Evolutionary conservation across 1,140 invertebrate genomes (phyloP), one percentile per base, ranked within the genome.

Genomic region (Drosophila biarmipes): DNA sequence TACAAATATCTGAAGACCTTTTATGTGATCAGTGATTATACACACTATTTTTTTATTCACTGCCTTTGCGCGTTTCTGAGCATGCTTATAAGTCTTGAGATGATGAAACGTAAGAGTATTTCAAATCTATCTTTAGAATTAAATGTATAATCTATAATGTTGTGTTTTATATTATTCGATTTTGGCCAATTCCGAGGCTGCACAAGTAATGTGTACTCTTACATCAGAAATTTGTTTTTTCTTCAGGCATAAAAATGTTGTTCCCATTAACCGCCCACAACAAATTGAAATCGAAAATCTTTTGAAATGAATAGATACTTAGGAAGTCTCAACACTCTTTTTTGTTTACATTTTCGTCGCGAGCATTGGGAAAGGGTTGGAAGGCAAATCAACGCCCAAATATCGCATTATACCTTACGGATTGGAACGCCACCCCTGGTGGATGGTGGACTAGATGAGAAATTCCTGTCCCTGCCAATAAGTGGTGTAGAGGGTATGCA

Each of bases 261-360:
- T n/a, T n/a, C 7, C 15, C 38, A 15, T 40, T 40, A 43, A 43
- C 40, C 10, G 40, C 17, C 40, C 8, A 19, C 10, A 42, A 17
- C 17, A 19, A 42, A 19, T 42, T 17, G 12, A 19, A 42, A 19
- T 42, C 11, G 12, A 19, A 42, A 19, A 19, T 19, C 15, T 45
- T 45, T 24, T 14, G 2, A 14, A 45, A 21, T 24, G 42, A 45
- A 12, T 21, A 24, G 19, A 45, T 24, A 42, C 40, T 45, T 21
- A 45, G 24, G 12, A 14, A 21, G 19, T 45, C 21, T 45, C 17
- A 29, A 48, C 24, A 48, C 8, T 24, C 24, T 3, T 10, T 10
- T 6, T 29, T 48, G 46, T 29, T 48, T 48, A 48, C 46, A n/a
- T 48, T 48, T 48, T 48, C n/a, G 8, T 5, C 8, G n/a, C 17